Percentiles rank a stretch among this genome's conserved stretches.
Evolutionary conservation across 2,113 vertebrate species (phyloP).

Genomic region (Amblyornis subalaris): DNA sequence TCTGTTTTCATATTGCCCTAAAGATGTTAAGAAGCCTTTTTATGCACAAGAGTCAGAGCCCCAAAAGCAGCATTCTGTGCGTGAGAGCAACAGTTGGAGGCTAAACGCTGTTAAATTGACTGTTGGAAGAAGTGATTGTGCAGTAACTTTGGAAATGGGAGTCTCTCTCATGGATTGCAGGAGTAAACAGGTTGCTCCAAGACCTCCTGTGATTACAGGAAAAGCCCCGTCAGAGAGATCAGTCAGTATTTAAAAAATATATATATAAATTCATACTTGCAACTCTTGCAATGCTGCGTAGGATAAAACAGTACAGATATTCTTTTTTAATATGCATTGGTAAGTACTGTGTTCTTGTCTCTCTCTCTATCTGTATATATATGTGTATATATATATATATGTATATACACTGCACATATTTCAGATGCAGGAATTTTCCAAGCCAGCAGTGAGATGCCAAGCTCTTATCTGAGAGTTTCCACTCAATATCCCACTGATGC

Average conservation of each 20-base stretch:
- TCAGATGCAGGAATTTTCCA: neutral
- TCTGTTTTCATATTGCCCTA: neutral
- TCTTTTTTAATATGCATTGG: neutral
- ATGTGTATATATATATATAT: rapidly evolving
- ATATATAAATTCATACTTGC: neutral
- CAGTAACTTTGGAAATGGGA: neutral
- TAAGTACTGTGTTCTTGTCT: neutral
- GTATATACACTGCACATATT: neutral
- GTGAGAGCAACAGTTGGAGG: neutral
- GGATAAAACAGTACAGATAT: neutral
- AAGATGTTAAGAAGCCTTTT: neutral
- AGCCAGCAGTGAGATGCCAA: neutral
- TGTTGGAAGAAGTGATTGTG: neutral
- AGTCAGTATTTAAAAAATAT: neutral
- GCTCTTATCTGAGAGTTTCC: neutral
- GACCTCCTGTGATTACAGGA: neutral
- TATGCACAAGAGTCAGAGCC: neutral
- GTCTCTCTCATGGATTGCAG: neutral
- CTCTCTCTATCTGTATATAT: rapidly evolving
- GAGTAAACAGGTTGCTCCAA: neutral
- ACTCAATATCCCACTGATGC: neutral
- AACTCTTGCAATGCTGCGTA: neutral
- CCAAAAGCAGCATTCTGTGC: neutral
- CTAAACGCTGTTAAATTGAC: constrained; percentile 31
- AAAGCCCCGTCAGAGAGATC: neutral